Conservation (phyloP, 2,113 vertebrate genomes). For the Pseudopipra pipra region DNA sequence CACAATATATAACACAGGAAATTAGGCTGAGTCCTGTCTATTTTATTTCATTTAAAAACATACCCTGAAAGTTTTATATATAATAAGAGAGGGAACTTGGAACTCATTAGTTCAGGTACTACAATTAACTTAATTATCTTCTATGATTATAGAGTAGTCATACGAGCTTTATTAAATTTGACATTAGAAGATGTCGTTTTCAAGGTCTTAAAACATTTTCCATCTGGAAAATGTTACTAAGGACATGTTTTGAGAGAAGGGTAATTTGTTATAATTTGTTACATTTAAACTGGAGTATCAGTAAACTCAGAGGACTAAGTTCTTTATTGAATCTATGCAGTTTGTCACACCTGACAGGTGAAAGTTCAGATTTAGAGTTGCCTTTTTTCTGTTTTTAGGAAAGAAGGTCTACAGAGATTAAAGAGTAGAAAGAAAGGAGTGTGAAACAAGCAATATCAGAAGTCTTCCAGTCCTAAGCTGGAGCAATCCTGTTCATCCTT, state of each 20-base stretch:
- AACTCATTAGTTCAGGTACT: constrained; percentile 2
- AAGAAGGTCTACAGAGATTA: background rate
- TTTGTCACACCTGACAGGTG: background rate
- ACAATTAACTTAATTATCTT: constrained; percentile 25
- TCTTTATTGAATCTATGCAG: background rate
- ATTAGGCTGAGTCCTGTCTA: background rate
- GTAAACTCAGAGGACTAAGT: background rate
- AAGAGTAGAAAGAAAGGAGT: background rate
- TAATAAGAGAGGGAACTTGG: background rate
- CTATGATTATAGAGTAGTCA: background rate
- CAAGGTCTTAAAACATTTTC: background rate
- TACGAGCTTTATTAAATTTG: constrained; percentile 12
- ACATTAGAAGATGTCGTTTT: background rate
- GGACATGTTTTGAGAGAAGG: background rate
- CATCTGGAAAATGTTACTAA: background rate
- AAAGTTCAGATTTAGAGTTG: background rate
- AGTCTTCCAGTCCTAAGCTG: background rate
- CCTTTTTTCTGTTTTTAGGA: background rate
- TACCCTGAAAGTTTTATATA: background rate
- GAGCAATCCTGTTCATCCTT: background rate
- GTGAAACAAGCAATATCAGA: background rate
- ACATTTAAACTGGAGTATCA: background rate
- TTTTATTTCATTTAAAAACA: background rate
- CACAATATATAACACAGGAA: background rate
- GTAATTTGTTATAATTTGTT: background rate